phyloP scores from a whole-genome alignment of 64 coral and sea anemone species.

The Hydrozoanthus tunicans region DNA sequence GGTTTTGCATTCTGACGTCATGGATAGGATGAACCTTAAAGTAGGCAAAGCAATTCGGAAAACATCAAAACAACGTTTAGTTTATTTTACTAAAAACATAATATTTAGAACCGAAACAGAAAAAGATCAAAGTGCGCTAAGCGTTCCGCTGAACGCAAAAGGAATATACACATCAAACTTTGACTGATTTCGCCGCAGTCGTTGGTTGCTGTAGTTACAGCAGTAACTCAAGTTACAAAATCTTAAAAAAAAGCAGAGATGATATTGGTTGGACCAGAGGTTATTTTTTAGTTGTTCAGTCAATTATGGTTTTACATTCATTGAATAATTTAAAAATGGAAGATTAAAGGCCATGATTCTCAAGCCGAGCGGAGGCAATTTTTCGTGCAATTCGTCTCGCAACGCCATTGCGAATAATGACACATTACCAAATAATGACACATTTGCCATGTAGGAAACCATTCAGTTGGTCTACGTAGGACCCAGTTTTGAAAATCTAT shows the following conservation, averaged over 20 bases:
- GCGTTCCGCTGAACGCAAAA: neutral
- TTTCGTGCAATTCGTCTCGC: too few species aligned
- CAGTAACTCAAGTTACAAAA: neutral
- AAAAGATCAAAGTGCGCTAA: neutral
- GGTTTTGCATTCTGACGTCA: neutral
- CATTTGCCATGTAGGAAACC: neutral
- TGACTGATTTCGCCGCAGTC: neutral
- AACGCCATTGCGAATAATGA: neutral
- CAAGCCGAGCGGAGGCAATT: too few species aligned
- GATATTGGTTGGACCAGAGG: neutral
- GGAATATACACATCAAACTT: neutral
- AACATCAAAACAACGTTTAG: slow-evolving; percentile 4
- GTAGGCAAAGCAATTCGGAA: neutral
- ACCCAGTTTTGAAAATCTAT: neutral
- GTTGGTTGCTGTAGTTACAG: neutral
- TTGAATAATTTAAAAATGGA: neutral
- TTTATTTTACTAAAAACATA: slow-evolving; percentile 21
- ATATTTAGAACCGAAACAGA: slow-evolving; percentile 1
- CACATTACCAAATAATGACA: neutral
- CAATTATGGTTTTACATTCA: neutral
- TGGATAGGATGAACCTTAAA: neutral
- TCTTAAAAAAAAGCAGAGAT: neutral
- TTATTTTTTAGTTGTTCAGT: neutral
- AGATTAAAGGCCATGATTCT: neutral
- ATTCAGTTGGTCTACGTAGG: neutral